Percentiles rank a stretch among this genome's conserved stretches.
Evolutionary conservation across 2,797 vertebrate species (phyloP).

Genomic region (Periparus ater): DNA sequence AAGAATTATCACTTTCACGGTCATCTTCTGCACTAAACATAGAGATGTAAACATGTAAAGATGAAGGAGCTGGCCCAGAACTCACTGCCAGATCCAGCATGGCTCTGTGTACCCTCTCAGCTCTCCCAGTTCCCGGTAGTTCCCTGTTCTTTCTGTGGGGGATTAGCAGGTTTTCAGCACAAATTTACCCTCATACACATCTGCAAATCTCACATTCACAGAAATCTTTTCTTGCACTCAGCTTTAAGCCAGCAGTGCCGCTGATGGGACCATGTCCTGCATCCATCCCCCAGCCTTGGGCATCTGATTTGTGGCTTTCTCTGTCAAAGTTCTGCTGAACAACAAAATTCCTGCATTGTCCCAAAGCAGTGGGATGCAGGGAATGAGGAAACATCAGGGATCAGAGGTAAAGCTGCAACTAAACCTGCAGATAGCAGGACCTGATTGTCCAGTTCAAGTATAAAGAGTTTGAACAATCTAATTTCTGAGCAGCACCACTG

Average conservation of each 20-base stretch:
- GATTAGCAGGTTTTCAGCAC: neutral
- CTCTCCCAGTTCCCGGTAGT: neutral
- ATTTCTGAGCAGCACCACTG: neutral
- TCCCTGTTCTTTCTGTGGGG: rapidly evolving
- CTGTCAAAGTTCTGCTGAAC: neutral
- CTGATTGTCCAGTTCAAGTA: neutral
- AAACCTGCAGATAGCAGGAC: neutral
- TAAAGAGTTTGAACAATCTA: neutral
- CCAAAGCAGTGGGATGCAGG: neutral
- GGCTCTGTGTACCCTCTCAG: neutral
- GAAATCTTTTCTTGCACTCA: neutral
- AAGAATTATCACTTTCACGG: neutral
- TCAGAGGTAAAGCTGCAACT: neutral
- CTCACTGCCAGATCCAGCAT: too few relatives aligned
- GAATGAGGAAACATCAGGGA: neutral
- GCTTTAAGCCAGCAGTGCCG: neutral
- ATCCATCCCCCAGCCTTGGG: too few relatives aligned
- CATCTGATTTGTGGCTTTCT: rapidly evolving
- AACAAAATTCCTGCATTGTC: neutral
- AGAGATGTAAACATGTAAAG: neutral
- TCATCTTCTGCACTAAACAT: neutral
- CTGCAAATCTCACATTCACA: neutral
- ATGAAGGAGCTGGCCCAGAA: neutral
- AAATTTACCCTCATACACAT: neutral
- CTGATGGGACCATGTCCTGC: rapidly evolving